Evolutionary conservation across 2,888 invertebrate genomes (phyloP).

Genomic region (Trichacis sp.): DNA sequence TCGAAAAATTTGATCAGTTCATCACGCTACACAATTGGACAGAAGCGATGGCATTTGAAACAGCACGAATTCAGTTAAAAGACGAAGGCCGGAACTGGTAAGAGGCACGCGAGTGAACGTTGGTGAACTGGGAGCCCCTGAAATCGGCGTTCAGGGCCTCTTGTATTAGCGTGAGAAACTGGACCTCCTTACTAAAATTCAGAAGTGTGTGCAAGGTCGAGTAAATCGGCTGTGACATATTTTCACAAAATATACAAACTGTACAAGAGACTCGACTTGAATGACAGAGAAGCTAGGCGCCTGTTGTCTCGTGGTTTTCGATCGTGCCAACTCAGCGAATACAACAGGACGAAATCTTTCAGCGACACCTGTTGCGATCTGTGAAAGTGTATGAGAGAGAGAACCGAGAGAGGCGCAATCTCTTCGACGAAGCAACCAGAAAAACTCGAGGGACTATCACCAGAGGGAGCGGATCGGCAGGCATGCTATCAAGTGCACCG

Average conservation of each 20-base stretch:
- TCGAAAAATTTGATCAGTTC: not conserved
- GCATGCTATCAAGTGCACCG: too few relatives aligned
- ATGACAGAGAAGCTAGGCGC: slow-evolving; percentile 8
- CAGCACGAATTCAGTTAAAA: slow-evolving; percentile 10
- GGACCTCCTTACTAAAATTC: slow-evolving; percentile 2
- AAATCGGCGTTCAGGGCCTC: slow-evolving; percentile 4
- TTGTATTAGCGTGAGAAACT: not conserved
- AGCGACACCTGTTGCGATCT: slow-evolving; percentile 1
- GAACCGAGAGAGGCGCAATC: slow-evolving; percentile 5
- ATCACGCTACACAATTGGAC: slow-evolving; percentile 15
- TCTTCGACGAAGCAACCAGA: slow-evolving; percentile 4
- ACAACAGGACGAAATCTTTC: slow-evolving; percentile 11
- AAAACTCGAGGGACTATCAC: not conserved
- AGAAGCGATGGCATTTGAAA: slow-evolving; percentile 14
- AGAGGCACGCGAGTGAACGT: slow-evolving; percentile 4
- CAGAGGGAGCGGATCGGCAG: not conserved
- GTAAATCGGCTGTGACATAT: slow-evolving; percentile 7
- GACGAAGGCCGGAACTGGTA: slow-evolving; percentile 18
- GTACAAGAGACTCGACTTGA: slow-evolving; percentile 2
- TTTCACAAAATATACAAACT: slow-evolving; percentile 18
- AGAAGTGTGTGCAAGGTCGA: not conserved
- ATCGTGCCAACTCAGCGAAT: slow-evolving; percentile 10
- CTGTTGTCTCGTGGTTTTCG: slow-evolving; percentile 10
- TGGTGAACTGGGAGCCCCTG: slow-evolving; percentile 13
- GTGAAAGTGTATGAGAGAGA: slow-evolving; percentile 12